Conservation (phyloP, 2,113 vertebrate genomes). For the Rostratula benghalensis region DNA sequence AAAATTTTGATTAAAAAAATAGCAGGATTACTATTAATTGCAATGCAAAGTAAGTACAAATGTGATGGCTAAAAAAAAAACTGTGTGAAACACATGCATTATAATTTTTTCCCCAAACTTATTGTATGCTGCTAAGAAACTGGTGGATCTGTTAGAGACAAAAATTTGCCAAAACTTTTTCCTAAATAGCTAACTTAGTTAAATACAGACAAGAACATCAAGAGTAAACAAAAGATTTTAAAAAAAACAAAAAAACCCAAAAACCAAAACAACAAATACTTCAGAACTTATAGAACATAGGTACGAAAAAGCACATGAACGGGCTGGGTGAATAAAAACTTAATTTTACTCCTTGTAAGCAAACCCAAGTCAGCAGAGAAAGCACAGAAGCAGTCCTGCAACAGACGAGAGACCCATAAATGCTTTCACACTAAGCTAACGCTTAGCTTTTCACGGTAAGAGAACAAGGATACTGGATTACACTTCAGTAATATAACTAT, state of each 20-base stretch:
- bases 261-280: too few relatives aligned
- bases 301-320: background rate
- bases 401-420: background rate
- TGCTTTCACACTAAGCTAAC: background rate
- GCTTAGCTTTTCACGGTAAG: too few relatives aligned
- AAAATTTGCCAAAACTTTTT: background rate
- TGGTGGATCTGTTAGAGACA: background rate
- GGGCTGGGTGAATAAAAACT: background rate
- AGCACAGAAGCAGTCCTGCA: background rate
- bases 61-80: background rate
- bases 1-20: background rate
- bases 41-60: background rate
- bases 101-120: background rate
- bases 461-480: background rate
- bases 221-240: background rate
- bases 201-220: background rate
- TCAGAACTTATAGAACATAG: background rate
- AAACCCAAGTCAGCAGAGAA: background rate
- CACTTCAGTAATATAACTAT: background rate
- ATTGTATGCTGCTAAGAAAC: background rate
- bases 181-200: background rate
- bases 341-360: background rate
- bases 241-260: too few relatives aligned
- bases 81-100: rapidly evolving
- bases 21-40: background rate